Evolutionary conservation across 2,113 vertebrate genomes (phyloP), one percentile per base, ranked within the genome.

Genomic region (Aegithalos caudatus): DNA sequence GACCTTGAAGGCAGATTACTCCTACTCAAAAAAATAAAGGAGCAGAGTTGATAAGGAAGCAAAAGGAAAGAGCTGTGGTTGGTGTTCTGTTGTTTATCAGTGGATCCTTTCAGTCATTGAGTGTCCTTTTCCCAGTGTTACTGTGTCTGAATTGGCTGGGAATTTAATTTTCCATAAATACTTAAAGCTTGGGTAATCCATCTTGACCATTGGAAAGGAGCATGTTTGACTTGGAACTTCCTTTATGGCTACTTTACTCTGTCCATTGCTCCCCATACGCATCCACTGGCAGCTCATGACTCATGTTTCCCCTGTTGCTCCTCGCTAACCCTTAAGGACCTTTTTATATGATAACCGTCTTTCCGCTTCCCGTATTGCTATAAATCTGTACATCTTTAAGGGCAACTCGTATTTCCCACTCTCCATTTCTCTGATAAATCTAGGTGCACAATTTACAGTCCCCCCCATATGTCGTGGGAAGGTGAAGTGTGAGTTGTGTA

Each of bases 181-280:
- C 56, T 38, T 57, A 40, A 51, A n/a, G 24, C 65, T 37, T 66
- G 48, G 22, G 29, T 53, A 33, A 24, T 79, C 44, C 0, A 0
- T 40, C 40, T 76, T 0, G 10, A 64, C 92, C n/a, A 40, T 51
- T 92, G 83, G 83, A 89, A 95, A 53, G 86, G 38, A 90, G 69
- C 53, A 35, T 18, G 2, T 92, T 92, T 83, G 86, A 84, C 94
- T 95, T 87, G 91, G 77, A 95, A 91, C 94, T 97, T 96, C 96
- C 95, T 95, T 94, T 95, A 94, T 91, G 91, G 82, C 90, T 88
- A 66, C 95, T 97, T 98, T 95, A 94, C 94, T 97, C 72, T 86
- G 91, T 58, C 91, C 88, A 27, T 88, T 67, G 96, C 92, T 97
- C 82, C 92, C 95, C 86, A 80, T 83, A 33, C 10, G 33, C 96